Base-by-base conservation (phyloP, 1,140 invertebrate genomes). In the Habropoda laboriosa region DNA sequence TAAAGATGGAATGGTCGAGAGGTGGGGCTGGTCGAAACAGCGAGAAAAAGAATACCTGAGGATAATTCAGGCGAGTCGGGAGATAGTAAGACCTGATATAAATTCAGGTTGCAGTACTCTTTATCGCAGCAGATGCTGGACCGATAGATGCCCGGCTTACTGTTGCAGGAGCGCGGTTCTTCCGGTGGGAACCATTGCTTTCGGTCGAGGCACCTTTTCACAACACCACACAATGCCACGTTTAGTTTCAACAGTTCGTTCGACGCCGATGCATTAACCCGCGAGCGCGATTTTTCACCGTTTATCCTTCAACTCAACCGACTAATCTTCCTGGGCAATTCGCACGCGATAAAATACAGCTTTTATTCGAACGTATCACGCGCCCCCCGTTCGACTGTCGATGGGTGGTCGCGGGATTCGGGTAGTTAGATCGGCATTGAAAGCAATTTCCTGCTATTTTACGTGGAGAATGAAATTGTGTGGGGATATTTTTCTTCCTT, bases 111-210 rank as follows among this genome's bases (percentile, higher is more conserved):
- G 93, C 96, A 96, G 91, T 94, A 94, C 91, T 96, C 95, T 89
- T 91, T 92, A 89, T 94, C 91, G 82, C 94, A 94, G 93, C 96
- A 96, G 91, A 88, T 81, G 81, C 80, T 87, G 81, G 85, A 85
- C 42, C 70, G 70, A 87, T 86, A 72, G 81, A 80, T 81, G 66
- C 88, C 85, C 79, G 85, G 90, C 89, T 90, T 90, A 90, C 90
- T 88, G 90, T 91, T 93, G 93, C 96, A 97, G 93, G 92, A 93
- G 81, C 94, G 91, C 55, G 96, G 95, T 81, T 94, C 93, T 92
- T 96, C 96, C 84, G 95, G 96, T 86, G 96, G 96, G 89, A 96
- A 95, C 94, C 95, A 95, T 82, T 95, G 91, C 83, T 92, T 92
- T 94, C 94, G 94, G 88, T 95, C 90, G 87, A 96, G 92, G 93